A percentile compares a stretch with the other conserved stretches of the same genome.
These are phyloP conservation scores for Melinopterus prodromus DNA, from an alignment of 2,888 invertebrate species.

Conservation along the genomic window DNA sequence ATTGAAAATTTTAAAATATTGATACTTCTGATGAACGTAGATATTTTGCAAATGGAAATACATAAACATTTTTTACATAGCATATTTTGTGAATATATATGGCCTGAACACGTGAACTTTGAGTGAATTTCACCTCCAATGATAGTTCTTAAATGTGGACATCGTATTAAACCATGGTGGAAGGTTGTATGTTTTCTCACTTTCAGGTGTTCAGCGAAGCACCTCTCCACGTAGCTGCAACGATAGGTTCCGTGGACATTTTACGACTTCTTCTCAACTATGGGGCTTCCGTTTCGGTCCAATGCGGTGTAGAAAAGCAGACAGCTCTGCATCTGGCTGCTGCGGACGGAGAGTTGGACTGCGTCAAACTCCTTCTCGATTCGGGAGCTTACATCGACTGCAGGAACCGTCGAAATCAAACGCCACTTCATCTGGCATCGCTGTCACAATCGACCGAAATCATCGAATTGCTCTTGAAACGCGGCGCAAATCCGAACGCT, in stretches of 20 bases:
- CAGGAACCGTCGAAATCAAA: conserved; percentile 78
- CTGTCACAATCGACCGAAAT: conserved; percentile 82
- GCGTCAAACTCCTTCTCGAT: conserved; percentile 75
- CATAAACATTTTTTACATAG: no score
- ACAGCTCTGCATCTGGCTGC: conserved; percentile 89
- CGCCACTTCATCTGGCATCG: conserved; percentile 85
- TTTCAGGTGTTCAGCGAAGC: conserved; percentile 82
- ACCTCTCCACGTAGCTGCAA: conserved; percentile 83
- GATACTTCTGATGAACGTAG: no score
- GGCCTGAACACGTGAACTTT: no score
- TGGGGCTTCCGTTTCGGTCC: conserved; percentile 80
- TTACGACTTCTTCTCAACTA: conserved; percentile 77
- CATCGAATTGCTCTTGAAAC: conserved; percentile 73
- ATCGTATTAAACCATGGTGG: no score
- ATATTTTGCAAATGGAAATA: no score
- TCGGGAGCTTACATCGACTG: conserved; percentile 81
- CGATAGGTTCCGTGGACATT: conserved; percentile 74
- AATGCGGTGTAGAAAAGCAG: conserved; percentile 73
- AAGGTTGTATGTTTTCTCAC: conserved; percentile 15
- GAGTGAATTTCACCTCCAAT: no score
- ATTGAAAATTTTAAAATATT: no score
- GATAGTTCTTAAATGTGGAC: no score
- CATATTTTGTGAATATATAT: no score
- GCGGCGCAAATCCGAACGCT: conserved; percentile 64
- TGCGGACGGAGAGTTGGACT: conserved; percentile 84